Conservation (phyloP, 1,140 invertebrate species). For the Drosophila parvula region DNA sequence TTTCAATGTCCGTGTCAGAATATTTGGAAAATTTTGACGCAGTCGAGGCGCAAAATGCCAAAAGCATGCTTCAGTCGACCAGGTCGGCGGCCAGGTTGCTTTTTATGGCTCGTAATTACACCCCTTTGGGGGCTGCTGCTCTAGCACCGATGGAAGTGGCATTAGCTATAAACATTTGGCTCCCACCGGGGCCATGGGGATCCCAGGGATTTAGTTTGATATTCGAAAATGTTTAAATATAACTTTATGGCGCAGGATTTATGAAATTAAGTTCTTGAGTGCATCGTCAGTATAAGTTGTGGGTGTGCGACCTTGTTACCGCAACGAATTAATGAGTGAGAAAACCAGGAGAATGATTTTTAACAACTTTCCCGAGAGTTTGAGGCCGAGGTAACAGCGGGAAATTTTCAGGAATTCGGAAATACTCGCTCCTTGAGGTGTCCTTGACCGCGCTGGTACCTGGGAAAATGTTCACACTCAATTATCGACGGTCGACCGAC, state of each 20-base stretch:
- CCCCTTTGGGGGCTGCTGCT: slow-evolving; percentile 46
- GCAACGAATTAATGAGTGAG: slow-evolving; percentile 49
- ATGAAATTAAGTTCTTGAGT: slow-evolving; percentile 31
- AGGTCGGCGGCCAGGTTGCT: slow-evolving; percentile 36
- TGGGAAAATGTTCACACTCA: slow-evolving; percentile 65
- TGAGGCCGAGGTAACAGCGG: slow-evolving; percentile 35
- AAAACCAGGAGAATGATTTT: slow-evolving; percentile 27
- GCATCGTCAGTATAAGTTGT: slow-evolving; percentile 5
- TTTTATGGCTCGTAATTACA: slow-evolving; percentile 61
- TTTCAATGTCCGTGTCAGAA: slow-evolving; percentile 35
- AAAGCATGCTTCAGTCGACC: slow-evolving; percentile 51
- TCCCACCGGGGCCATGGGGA: slow-evolving; percentile 28
- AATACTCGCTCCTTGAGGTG: slow-evolving; percentile 19
- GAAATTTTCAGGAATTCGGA: slow-evolving; percentile 41
- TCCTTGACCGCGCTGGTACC: slow-evolving; percentile 45
- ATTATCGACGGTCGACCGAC: slow-evolving; percentile 78
- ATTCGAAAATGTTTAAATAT: slow-evolving; percentile 58
- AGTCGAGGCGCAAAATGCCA: slow-evolving; percentile 52
- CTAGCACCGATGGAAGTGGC: slow-evolving; percentile 18
- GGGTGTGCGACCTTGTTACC: slow-evolving; percentile 37
- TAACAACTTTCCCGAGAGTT: slow-evolving; percentile 33
- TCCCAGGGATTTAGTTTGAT: slow-evolving; percentile 57
- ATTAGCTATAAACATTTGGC: slow-evolving; percentile 54
- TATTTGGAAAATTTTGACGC: slow-evolving; percentile 53
- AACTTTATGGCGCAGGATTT: slow-evolving; percentile 51